phyloP scores from a whole-genome alignment of 2,888 invertebrate species.

The Acronicta psi region DNA sequence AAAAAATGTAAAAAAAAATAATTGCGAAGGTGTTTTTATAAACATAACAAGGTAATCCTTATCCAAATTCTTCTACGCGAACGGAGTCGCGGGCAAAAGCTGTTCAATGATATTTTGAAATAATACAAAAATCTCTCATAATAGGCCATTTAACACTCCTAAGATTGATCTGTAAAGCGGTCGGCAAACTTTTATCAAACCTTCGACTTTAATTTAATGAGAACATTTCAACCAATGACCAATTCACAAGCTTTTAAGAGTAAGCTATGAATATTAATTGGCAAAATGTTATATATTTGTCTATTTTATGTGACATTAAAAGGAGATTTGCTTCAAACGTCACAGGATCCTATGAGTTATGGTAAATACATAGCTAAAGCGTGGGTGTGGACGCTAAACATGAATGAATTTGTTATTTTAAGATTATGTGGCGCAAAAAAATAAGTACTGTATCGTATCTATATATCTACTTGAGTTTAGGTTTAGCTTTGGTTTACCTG shows the following conservation, averaged over 20 bases:
- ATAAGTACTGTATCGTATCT: no score
- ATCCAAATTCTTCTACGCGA: no score
- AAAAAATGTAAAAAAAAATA: no score
- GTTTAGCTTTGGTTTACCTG: no score
- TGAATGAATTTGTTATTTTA: not conserved
- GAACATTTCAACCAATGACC: conserved; percentile 22
- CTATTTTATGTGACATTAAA: conserved; percentile 5
- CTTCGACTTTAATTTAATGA: conserved; percentile 5
- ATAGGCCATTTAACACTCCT: not conserved
- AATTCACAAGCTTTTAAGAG: conserved; percentile 16
- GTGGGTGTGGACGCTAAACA: conserved; percentile 14
- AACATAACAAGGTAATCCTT: no score
- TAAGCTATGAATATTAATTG: conserved; percentile 25
- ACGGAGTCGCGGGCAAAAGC: no score
- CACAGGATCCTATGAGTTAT: conserved; percentile 2
- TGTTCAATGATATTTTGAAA: no score
- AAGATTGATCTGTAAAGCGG: not conserved
- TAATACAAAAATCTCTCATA: no score
- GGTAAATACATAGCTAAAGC: not conserved
- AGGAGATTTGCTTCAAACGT: conserved; percentile 7
- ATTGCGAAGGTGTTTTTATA: no score
- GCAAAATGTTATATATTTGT: conserved; percentile 5
- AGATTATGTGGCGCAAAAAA: no score
- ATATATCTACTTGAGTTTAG: no score
- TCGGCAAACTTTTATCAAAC: conserved; percentile 11